phyloP scores from a whole-genome alignment of 2,888 invertebrate genomes.

The Cotesia congregata region DNA sequence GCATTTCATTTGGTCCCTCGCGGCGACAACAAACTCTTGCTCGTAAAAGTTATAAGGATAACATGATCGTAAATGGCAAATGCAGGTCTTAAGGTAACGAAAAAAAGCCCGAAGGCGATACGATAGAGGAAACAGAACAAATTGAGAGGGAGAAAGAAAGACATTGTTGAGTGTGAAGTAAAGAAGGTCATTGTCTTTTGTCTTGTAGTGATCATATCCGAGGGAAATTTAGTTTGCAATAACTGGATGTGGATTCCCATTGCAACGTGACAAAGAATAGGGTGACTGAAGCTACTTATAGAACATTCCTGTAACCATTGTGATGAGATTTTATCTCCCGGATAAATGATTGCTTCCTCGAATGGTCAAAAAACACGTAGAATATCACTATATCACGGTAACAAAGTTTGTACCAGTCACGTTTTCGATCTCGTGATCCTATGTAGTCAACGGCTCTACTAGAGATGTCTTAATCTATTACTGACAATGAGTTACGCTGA shows the following conservation, averaged over 20 bases:
- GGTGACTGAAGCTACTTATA: background rate
- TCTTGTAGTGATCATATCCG: constrained; percentile 33
- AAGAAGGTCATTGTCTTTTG: constrained; percentile 24
- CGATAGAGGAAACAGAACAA: constrained; percentile 25
- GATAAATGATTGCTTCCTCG: constrained; percentile 36
- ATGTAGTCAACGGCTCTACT: constrained; percentile 5
- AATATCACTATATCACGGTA: constrained; percentile 12
- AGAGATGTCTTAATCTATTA: background rate
- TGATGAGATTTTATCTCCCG: constrained; percentile 35
- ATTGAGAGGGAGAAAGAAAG: constrained; percentile 6
- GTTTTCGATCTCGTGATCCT: constrained; percentile 12
- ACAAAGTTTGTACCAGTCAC: background rate
- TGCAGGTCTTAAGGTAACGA: constrained; percentile 40
- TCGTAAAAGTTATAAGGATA: constrained; percentile 46
- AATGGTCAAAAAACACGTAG: background rate
- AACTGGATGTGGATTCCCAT: constrained; percentile 16
- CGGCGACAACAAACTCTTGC: constrained; percentile 41
- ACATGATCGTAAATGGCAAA: constrained; percentile 39
- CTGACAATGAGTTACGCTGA: background rate
- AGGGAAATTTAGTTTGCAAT: constrained; percentile 18
- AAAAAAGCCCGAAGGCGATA: constrained; percentile 27
- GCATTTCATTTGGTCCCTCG: constrained; percentile 38
- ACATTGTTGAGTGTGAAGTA: constrained; percentile 21
- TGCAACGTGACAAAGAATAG: background rate
- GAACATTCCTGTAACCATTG: constrained; percentile 16